Evolutionary conservation across 2,797 vertebrate genomes (phyloP).

Genomic region (Oophaga sylvatica): DNA sequence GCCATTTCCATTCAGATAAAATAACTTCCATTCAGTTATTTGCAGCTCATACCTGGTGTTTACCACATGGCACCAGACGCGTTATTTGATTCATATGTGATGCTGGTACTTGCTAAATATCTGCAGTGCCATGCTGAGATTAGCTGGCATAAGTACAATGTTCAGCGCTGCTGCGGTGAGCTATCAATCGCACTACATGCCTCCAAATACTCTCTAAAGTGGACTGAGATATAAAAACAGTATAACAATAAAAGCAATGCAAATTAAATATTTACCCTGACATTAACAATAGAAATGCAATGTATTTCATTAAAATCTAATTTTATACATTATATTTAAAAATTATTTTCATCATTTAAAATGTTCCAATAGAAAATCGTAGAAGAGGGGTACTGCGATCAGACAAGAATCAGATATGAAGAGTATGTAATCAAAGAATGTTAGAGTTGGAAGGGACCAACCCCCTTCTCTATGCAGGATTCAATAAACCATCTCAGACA

Average conservation of each 20-base stretch:
- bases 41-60: not conserved
- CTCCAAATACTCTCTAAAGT: not conserved
- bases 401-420: no score
- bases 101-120: not conserved
- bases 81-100: not conserved
- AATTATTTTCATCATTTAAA: no score
- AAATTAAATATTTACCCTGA: not conserved
- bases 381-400: no score
- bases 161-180: not conserved
- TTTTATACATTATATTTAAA: no score
- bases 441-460: no score
- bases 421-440: no score
- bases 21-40: not conserved
- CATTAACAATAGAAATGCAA: no score
- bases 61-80: not conserved
- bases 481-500: no score
- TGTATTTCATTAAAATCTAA: no score
- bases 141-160: conserved; percentile 9
- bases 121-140: conserved; percentile 47
- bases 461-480: no score
- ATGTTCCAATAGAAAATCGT: no score
- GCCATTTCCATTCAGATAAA: conserved; percentile 3
- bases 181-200: not conserved
- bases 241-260: not conserved
- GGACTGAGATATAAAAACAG: not conserved